Evolutionary conservation across 2,888 invertebrate species (phyloP), one percentile per base, ranked within the genome.

Genomic region (Synergus japonicus): DNA sequence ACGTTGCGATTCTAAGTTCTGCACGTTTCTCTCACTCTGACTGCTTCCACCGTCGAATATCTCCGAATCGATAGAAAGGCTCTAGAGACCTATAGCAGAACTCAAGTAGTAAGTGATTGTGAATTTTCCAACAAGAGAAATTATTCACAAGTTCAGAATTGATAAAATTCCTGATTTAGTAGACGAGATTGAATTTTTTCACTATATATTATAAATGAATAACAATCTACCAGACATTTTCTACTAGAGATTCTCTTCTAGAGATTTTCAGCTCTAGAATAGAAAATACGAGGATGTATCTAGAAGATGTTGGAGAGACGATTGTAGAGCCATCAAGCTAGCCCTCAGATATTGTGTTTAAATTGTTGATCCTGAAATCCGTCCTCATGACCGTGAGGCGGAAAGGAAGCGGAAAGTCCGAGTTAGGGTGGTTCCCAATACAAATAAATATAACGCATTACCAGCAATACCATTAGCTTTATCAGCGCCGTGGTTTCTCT

Each of bases 391-490:
- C 60, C 12, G 22, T 10, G 22, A 22, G 60, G 60, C 22, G 60
- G 60, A 22, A 60, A 22, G 54, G 22, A 22, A 60, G 18, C 29
- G 22, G 60, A 60, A 60, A 29, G 22, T 60, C 22, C 58, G 15
- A 10, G 37, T 29, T 79, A 78, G 65, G 41, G 37, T 78, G 81
- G 73, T 76, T 63, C 43, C n/a, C 76, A 79, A 83, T 80, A 83
- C 81, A 81, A 88, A 87, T 87, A 87, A 87, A 86, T 82, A 77
- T 83, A 83, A 85, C 77, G 82, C 82, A 84, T 86, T 86, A 82
- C 81, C 79, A 80, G 81, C 82, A 85, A 86, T 86, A 83, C 83
- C 83, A 85, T 87, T 85, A 86, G 83, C 82, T 86, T 85, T 85
- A 86, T 86, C 83, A 83, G 82, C 78, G 63, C 63, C 76, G 73